phyloP scores from a whole-genome alignment of 1,140 invertebrate species.

The Hycleus phaleratus region DNA sequence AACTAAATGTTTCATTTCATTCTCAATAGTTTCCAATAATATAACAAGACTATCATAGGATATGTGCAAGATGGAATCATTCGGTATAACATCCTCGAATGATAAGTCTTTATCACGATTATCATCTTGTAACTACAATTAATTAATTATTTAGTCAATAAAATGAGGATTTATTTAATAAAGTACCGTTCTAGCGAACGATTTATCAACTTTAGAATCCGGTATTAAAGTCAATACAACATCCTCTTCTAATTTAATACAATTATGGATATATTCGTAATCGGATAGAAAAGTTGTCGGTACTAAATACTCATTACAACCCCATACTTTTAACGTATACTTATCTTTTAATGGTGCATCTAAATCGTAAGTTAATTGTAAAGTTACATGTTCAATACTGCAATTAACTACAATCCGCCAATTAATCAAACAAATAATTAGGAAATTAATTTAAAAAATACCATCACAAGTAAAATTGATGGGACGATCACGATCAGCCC shows the following conservation, averaged over 20 bases:
- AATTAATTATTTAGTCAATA: slow-evolving; percentile 4
- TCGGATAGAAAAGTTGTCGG: slow-evolving; percentile 63
- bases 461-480: slow-evolving; percentile 83
- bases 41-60: slow-evolving; percentile 72
- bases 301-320: slow-evolving; percentile 72
- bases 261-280: slow-evolving; percentile 90
- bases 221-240: slow-evolving; percentile 70
- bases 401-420: slow-evolving; percentile 79
- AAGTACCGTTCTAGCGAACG: slow-evolving; percentile 62
- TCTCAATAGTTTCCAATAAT: slow-evolving; percentile 73
- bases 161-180: neutral
- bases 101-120: slow-evolving; percentile 58
- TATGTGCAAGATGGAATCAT: slow-evolving; percentile 61
- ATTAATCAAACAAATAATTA: slow-evolving; percentile 55
- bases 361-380: slow-evolving; percentile 76
- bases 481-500: slow-evolving; percentile 48
- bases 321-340: slow-evolving; percentile 63
- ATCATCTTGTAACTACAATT: slow-evolving; percentile 60
- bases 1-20: slow-evolving; percentile 69
- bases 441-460: slow-evolving; percentile 38
- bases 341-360: slow-evolving; percentile 45
- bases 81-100: slow-evolving; percentile 68
- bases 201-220: slow-evolving; percentile 53
- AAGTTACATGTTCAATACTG: slow-evolving; percentile 78
- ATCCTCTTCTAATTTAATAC: slow-evolving; percentile 88